Evolutionary conservation across 2,113 vertebrate genomes (phyloP).

Genomic region (Noctilio leporinus): DNA sequence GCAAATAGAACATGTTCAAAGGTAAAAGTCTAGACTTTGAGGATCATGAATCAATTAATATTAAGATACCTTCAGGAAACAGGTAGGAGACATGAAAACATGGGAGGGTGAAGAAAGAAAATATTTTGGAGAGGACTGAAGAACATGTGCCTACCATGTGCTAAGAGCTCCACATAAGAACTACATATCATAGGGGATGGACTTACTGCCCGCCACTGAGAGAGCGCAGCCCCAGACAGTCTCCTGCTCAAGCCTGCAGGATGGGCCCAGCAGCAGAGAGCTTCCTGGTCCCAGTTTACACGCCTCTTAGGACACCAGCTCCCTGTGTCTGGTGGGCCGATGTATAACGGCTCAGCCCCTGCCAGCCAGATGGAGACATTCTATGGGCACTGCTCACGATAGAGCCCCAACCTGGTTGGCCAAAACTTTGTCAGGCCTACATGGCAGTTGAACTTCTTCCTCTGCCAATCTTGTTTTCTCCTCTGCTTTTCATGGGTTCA

Average conservation of each 20-base stretch:
- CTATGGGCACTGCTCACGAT: background rate
- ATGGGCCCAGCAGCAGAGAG: background rate
- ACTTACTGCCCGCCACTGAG: background rate
- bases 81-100: background rate
- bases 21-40: background rate
- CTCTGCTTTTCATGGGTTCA: background rate
- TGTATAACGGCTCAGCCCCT: background rate
- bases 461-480: background rate
- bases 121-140: background rate
- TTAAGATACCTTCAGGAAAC: background rate
- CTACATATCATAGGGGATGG: background rate
- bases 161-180: background rate
- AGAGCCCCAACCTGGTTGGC: background rate
- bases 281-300: background rate
- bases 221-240: background rate
- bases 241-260: fast-evolving
- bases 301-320: background rate
- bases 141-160: background rate
- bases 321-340: background rate
- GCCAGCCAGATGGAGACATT: too few relatives aligned
- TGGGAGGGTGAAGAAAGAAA: background rate
- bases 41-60: background rate
- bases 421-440: background rate
- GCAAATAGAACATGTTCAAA: background rate
- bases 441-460: background rate